A percentile compares a stretch with the other conserved stretches of the same genome.
Evolutionary conservation across 2,113 vertebrate species (phyloP).

Genomic region (Cyprinodon variegatus): DNA sequence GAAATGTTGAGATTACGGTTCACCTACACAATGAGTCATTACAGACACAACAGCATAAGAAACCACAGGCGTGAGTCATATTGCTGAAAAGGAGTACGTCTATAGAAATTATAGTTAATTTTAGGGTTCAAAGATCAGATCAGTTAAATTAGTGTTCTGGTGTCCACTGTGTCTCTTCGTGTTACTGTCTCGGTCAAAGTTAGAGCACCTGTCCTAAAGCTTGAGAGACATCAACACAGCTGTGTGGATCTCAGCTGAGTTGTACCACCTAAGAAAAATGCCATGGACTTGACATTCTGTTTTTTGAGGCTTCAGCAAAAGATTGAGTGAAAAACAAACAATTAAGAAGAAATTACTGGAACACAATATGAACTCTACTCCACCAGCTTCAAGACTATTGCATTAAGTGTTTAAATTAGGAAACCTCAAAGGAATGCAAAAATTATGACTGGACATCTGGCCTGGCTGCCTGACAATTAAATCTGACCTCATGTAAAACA

Average conservation of each 20-base stretch:
- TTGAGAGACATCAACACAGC: conserved; percentile 40
- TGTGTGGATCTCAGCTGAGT: conserved; percentile 28
- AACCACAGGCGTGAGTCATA: conserved; percentile 53
- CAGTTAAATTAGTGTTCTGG: conserved; percentile 46
- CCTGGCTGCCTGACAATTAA: conserved; percentile 23
- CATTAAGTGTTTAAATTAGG: conserved; percentile 27
- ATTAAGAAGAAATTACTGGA: conserved; percentile 14
- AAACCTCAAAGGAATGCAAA: conserved; percentile 39
- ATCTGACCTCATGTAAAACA: conserved; percentile 32
- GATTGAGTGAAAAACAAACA: conserved; percentile 35
- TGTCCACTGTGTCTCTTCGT: conserved; percentile 38
- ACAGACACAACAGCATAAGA: conserved; percentile 38
- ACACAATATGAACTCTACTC: background rate
- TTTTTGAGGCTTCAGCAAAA: conserved; percentile 26
- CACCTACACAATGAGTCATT: conserved; percentile 57
- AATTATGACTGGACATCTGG: conserved; percentile 33
- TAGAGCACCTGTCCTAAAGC: conserved; percentile 60
- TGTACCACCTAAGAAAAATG: conserved; percentile 43
- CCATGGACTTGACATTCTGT: conserved; percentile 53
- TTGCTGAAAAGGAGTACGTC: conserved; percentile 49
- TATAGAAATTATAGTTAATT: conserved; percentile 50
- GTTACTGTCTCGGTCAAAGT: conserved; percentile 55
- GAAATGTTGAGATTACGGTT: conserved; percentile 23
- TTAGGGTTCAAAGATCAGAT: conserved; percentile 42
- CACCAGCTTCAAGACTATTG: background rate